These are phyloP conservation scores for Dryobota labecula DNA, from an alignment of 2,888 invertebrate species.

Conservation along the genomic window DNA sequence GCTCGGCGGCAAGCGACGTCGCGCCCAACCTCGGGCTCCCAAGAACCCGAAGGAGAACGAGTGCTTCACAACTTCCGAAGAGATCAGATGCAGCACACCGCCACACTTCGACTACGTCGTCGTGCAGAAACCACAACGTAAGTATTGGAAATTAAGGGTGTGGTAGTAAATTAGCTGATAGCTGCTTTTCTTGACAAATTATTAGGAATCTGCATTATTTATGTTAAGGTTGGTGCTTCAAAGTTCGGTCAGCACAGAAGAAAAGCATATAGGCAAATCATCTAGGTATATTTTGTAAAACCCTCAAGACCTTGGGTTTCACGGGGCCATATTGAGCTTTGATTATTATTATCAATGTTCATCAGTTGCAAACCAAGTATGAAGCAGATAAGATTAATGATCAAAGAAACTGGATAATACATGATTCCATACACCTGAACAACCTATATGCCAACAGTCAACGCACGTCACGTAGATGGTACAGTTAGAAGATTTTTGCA, in stretches of 20 bases:
- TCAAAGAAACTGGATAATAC: background rate
- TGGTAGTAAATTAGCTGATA: no score
- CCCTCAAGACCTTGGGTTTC: background rate
- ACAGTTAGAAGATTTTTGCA: conserved; percentile 55
- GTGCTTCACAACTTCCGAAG: conserved; percentile 77
- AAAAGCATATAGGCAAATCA: background rate
- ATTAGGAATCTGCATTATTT: background rate
- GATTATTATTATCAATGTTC: background rate
- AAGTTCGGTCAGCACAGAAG: background rate
- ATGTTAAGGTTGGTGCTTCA: no score
- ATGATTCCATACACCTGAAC: background rate
- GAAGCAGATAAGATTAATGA: background rate
- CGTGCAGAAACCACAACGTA: conserved; percentile 83
- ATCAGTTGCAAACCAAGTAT: background rate
- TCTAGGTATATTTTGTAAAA: background rate
- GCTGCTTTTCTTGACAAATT: background rate
- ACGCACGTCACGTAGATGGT: conserved; percentile 30
- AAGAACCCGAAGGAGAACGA: conserved; percentile 85
- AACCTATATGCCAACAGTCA: conserved; percentile 30
- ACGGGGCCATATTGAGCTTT: no score
- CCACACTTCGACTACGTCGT: conserved; percentile 83
- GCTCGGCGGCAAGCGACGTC: conserved; percentile 82
- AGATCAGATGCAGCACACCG: conserved; percentile 80
- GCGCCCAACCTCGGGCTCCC: conserved; percentile 78
- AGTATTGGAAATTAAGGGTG: conserved; percentile 56